These are phyloP conservation scores for Cebidichthys violaceus DNA, from an alignment of 2,113 vertebrate genomes.

Conservation along the genomic window DNA sequence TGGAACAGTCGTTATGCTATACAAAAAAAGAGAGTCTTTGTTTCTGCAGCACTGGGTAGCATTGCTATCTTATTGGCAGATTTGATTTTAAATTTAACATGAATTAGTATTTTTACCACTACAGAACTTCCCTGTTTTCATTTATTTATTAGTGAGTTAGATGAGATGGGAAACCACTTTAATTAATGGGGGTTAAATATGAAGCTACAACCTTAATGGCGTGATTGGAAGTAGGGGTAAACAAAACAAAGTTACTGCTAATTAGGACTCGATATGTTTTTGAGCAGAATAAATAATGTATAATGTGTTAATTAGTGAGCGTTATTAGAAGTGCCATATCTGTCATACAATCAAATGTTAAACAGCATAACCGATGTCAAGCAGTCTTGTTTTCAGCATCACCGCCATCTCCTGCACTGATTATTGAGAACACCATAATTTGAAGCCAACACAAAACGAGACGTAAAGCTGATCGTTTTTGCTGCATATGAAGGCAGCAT, in stretches of 20 bases:
- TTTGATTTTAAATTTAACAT: background rate
- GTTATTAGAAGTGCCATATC: background rate
- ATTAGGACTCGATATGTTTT: too few relatives aligned
- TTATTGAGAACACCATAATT: background rate
- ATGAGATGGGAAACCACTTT: too few relatives aligned
- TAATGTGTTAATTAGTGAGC: too few relatives aligned
- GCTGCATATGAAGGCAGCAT: constrained; percentile 41
- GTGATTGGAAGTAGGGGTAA: too few relatives aligned
- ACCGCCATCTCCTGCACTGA: background rate
- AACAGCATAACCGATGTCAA: background rate
- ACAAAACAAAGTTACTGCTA: too few relatives aligned
- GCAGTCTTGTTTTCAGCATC: background rate
- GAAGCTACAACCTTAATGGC: too few relatives aligned
- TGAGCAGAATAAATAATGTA: too few relatives aligned
- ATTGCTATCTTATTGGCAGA: background rate
- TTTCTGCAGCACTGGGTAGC: background rate
- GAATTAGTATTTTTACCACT: background rate
- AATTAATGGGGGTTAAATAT: too few relatives aligned
- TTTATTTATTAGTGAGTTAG: too few relatives aligned
- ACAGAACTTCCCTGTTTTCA: too few relatives aligned
- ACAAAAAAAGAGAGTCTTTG: background rate
- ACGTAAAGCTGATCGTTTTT: background rate
- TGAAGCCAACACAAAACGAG: background rate
- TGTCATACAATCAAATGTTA: background rate
- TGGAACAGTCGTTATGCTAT: background rate